phyloP scores from a whole-genome alignment of 1,140 invertebrate species.

The Pseudomyrmex concolor region DNA sequence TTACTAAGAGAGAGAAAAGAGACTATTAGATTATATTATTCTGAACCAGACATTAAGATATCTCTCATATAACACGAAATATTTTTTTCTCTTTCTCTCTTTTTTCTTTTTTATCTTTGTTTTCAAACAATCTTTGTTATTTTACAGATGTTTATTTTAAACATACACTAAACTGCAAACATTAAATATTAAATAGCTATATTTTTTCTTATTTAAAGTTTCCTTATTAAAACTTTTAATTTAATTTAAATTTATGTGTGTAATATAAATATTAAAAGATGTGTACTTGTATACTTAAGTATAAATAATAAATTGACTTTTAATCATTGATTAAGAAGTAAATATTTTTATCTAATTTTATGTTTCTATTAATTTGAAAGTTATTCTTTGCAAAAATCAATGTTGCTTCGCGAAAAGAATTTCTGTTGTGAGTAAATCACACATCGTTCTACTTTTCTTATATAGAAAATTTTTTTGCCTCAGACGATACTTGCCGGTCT shows the following conservation, averaged over 20 bases:
- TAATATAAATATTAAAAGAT: neutral
- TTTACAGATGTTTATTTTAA: too few species aligned
- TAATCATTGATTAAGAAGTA: neutral
- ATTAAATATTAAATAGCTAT: too few species aligned
- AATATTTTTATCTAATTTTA: slow-evolving; percentile 2
- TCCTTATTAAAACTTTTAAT: too few species aligned
- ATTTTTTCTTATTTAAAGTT: too few species aligned
- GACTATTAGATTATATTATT: neutral
- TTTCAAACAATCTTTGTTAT: too few species aligned
- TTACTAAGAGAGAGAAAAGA: neutral
- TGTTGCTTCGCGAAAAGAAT: neutral
- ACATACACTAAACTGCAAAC: too few species aligned
- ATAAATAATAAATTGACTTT: neutral
- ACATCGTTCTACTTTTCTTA: slow-evolving; percentile 25
- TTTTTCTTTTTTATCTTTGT: too few species aligned
- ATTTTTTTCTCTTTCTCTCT: too few species aligned
- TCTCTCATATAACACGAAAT: too few species aligned
- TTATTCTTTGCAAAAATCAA: neutral
- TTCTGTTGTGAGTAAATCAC: slow-evolving; percentile 20
- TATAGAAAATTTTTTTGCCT: slow-evolving; percentile 43
- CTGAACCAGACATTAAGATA: too few species aligned
- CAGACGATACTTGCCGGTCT: slow-evolving; percentile 93
- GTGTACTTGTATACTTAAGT: neutral
- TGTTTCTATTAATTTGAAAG: neutral
- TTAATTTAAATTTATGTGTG: neutral